Evolutionary conservation across 1,140 invertebrate genomes (phyloP), one percentile per base, ranked within the genome.

Genomic region (Anagrus nilaparvatae): DNA sequence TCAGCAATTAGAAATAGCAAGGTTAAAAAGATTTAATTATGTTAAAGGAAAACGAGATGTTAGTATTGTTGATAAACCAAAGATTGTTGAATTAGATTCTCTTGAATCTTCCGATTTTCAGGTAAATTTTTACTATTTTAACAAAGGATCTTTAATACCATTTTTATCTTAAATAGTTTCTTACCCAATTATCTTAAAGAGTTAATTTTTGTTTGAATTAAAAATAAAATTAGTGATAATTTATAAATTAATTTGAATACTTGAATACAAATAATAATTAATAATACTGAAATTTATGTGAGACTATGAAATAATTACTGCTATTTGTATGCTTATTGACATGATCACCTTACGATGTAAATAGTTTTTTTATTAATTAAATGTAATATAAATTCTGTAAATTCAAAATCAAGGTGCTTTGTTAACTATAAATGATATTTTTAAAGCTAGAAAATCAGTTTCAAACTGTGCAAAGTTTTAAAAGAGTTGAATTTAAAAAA

Each of bases 1-100:
- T 38, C 82, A 84, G 54, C 75, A 77, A 51, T 67, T 75, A 40
- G 78, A 84, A 55, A 82, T 85, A 35, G 65, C 72, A 7, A 76
- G 72, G 54, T 63, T 83, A 9, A 69, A n/a, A n/a, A n/a, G n/a
- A n/a, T n/a, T n/a, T n/a, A n/a, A n/a, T n/a, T n/a, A n/a, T n/a
- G n/a, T n/a, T n/a, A 32, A 69, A 71, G 44, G 67, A 67, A 47
- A 70, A 70, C 28, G 69, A 49, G 71, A 63, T 51, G 60, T 68
- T 10, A 36, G 20, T 36, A 70, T 68, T 17, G 54, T 70, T 35
- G 20, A 36, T 14, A 24, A 20, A 3, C 23, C 25, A 4, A 24
- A 13, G 7, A 23, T 36, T 14, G 34, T 24, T 7, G 34, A 36
- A 14, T 36, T 23, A 2, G 12, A 13, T 0, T 33, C 35, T 4